A percentile compares a stretch with the other conserved stretches of the same genome.
Evolutionary conservation across 1,140 invertebrate species (phyloP).

Genomic region (Brachionus paranguensis): DNA sequence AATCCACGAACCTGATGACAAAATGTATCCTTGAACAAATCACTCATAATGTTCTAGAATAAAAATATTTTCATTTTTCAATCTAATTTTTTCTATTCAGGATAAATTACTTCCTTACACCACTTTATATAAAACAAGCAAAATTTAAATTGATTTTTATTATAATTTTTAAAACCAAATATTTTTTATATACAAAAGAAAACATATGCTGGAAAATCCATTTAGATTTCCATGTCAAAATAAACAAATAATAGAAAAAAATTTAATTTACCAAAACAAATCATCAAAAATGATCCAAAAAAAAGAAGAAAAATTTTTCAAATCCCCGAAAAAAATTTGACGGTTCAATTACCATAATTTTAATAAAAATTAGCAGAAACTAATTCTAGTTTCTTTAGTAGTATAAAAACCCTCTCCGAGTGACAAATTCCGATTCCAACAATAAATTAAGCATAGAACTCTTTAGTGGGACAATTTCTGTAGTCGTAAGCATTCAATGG

Average conservation of each 20-base stretch:
- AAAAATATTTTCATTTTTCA: neutral
- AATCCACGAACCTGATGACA: neutral
- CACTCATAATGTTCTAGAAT: neutral
- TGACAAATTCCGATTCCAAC: neutral
- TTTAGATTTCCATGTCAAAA: neutral
- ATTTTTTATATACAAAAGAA: neutral
- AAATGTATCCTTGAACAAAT: neutral
- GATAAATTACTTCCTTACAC: neutral
- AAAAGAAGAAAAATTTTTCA: neutral
- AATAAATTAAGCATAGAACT: constrained; percentile 79
- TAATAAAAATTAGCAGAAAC: neutral
- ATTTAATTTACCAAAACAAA: neutral
- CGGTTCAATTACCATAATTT: neutral
- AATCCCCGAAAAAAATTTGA: neutral
- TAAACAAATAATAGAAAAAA: neutral
- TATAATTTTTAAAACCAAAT: neutral
- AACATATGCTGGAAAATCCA: neutral
- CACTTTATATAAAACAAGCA: neutral
- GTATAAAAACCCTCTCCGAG: neutral
- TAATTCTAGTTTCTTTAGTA: neutral
- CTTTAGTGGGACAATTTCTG: constrained; percentile 79
- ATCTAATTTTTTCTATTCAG: neutral
- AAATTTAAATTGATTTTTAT: neutral
- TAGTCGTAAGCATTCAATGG: constrained; percentile 82
- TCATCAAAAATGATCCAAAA: neutral